Base-by-base conservation (phyloP, 2,113 vertebrate genomes). In the Grantiella picta region DNA sequence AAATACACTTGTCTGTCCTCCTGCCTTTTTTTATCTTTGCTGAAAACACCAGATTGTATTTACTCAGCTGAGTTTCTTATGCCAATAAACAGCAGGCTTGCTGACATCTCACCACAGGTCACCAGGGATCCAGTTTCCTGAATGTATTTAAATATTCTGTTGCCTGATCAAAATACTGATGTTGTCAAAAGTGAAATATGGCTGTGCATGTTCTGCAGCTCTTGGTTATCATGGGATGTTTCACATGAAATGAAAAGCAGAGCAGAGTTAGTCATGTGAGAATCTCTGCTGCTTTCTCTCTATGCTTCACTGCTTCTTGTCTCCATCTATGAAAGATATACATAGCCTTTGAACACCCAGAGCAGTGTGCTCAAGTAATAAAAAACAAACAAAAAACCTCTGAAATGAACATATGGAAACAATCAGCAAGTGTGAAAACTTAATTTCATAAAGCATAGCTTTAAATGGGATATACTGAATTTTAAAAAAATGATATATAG, bases 141-240 rank as follows among this genome's bases (percentile, higher is more conserved):
- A 52, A 60, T 29, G 49, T 75, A 83, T 94, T 93, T 92, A n/a
- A 96, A 93, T 93, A 91, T 95, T 88, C 68, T 63, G 36, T 45
- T 83, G 60, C 57, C 68, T 94, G 85, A 94, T 96, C 79, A 69
- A 94, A 95, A 90, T 69, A 49, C 25, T 68, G 89, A 87, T 89
- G 72, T 85, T 96, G 94, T 96, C 96, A 92, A 42, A 89, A 81
- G 82, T 52, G 53, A 94, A 96, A 94, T 96, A 75, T 86, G 72
- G 80, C 65, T 70, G 91, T 63, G 66, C 80, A 59, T 16, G 1
- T 95, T 85, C 60, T 65, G 77, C 69, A 92, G 54, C 84, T 92
- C 89, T 77, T 68, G 33, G 75, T 85, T 94, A 95, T 82, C 89
- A 45, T 94, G 77, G 85, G 90, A 69, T 85, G 52, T 88, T 96